Conservation (phyloP, 2,797 vertebrate species). For the Paratrypauchen microcephalus region DNA sequence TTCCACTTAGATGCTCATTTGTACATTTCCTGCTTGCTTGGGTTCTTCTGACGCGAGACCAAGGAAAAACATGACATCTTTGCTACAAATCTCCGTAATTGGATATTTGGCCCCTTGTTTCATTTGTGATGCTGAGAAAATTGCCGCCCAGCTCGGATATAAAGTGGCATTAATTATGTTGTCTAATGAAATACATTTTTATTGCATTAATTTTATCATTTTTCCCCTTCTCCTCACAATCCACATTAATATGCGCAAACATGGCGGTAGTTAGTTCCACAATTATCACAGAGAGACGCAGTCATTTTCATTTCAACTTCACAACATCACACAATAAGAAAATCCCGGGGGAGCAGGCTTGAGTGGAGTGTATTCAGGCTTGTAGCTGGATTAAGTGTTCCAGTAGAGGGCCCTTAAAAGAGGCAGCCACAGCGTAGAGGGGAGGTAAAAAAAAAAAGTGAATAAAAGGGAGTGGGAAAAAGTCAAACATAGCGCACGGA, state of each 20-base stretch:
- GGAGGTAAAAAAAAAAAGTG: constrained; percentile 13
- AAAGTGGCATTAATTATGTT: constrained; percentile 66
- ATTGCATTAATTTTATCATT: constrained; percentile 64
- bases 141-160: constrained; percentile 46
- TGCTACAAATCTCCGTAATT: constrained; percentile 49
- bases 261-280: constrained; percentile 63
- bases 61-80: constrained; percentile 30
- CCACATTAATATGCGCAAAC: constrained; percentile 59
- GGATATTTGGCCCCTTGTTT: constrained; percentile 46
- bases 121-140: constrained; percentile 50
- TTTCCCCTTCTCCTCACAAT: constrained; percentile 26
- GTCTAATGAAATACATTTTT: constrained; percentile 71
- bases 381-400: constrained; percentile 60
- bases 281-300: constrained; percentile 64
- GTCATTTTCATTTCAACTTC: constrained; percentile 68
- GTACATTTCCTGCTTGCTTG: constrained; percentile 27
- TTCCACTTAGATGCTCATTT: constrained; percentile 26
- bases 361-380: constrained; percentile 35
- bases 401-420: constrained; percentile 51
- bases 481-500: constrained; percentile 20
- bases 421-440: constrained; percentile 19
- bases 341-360: constrained; percentile 54
- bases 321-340: constrained; percentile 61
- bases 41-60: constrained; percentile 17
- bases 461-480: constrained; percentile 11